Evolutionary conservation across 2,888 invertebrate species (phyloP), one percentile per base, ranked within the genome.

Genomic region (Drosophila cognata): DNA sequence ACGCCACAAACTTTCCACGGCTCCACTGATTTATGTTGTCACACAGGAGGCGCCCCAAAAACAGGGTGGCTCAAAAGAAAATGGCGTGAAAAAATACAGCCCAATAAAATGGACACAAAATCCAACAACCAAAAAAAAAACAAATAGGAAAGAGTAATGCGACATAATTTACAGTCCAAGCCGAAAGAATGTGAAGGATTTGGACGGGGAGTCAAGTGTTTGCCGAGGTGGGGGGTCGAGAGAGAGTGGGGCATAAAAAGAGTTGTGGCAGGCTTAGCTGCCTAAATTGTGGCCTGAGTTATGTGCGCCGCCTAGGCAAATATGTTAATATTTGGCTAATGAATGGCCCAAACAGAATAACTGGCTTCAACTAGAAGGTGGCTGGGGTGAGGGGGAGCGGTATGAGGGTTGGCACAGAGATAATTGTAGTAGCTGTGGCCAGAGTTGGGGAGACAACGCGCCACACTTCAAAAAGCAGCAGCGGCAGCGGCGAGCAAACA

Each of bases 301-400:
- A 89, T 87, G 85, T 74, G 81, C 71, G 73, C 68, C 72, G 71
- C 48, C 73, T 21, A 67, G 77, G 71, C 65, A 85, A 85, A 89
- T 85, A 85, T 89, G 90, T 89, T 90, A 90, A 87, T 87, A 90
- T 87, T 88, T 87, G 61, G 82, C 74, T 84, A 88, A 88, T 90
- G 81, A 86, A 90, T 84, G 83, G 71, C 56, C 10, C 48, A 41
- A 28, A 46, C 46, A 46, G 46, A 46, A 46, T 46, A 46, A 46
- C 46, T 21, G 46, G 25, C 46, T 8, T 25, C 46, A 46, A 8
- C 46, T 25, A 4, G 16, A 16, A 25, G 46, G 1, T 25, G 46
- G 21, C 2, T 4, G 25, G 46, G 25, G 2, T 1, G 25, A 4
- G 11, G 18, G 11, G 11, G n/a, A 2, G 46, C 48, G 21, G 16